Base-by-base conservation (phyloP, 2,113 vertebrate genomes). In the Xiphophorus hellerii region DNA sequence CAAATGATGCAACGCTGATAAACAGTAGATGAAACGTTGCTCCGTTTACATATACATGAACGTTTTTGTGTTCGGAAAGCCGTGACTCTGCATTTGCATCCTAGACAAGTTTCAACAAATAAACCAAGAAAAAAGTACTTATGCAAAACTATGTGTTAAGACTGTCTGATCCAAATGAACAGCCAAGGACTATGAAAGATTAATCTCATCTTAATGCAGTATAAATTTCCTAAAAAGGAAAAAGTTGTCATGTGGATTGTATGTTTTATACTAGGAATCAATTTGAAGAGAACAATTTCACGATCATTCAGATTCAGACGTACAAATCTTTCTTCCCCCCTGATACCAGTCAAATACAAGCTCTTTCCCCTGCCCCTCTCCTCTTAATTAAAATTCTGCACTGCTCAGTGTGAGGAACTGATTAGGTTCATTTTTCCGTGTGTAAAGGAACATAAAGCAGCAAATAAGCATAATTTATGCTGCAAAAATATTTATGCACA, bases 371-470 rank as follows among this genome's bases (percentile, higher is more conserved):
- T n/a, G 63, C 64, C 17, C 67, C 51, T n/a, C 51, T 13, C 35
- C 62, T 20, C 74, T 70, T 75, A 68, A 70, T 73, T 69, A 61
- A 70, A 73, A 73, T 31, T 69, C 82, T 69, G 20, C 69, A 37
- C 35, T 58, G 64, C 63, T 74, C 48, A 71, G 5, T 63, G 39
- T 37, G 48, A 58, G 13, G 54, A 71, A 74, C 33, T 68, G 62
- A 74, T 71, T 27, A 37, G 35, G 54, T 63, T 74, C 7, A 71
- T 79, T 82, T 63, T 70, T 39, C 28, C 22, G 48, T 33, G 54
- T 65, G 11, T 58, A 31, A 76, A 28, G 10, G 39, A 73, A 51
- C 39, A 51, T 25, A 1, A 80, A 27, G 5, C 30, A 65, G 33
- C 29, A 65, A 35, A 63, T 62, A 35, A 14, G 69, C 30, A 30